A percentile compares a stretch with the other conserved stretches of the same genome.
Evolutionary conservation across 2,113 vertebrate genomes (phyloP).

Genomic region (Psophia crepitans): DNA sequence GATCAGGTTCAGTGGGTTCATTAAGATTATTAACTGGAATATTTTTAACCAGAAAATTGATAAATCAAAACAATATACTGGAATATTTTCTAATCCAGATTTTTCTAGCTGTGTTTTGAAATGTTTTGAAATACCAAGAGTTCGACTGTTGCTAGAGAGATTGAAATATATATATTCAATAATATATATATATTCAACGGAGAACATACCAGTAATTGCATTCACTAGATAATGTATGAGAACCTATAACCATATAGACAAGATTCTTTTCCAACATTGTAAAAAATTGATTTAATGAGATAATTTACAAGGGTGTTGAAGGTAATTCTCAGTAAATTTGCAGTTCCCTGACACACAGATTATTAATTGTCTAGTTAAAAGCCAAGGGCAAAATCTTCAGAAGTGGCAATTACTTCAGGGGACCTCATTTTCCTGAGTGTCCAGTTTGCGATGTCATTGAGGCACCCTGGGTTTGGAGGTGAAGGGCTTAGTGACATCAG

Average conservation of each 20-base stretch:
- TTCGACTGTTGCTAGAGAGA: not conserved
- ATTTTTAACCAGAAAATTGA: not conserved
- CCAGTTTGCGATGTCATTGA: not conserved
- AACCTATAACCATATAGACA: not conserved
- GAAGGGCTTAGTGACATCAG: not conserved
- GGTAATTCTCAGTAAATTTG: not conserved
- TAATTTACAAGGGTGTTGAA: not conserved
- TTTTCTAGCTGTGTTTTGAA: not conserved
- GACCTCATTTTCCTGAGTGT: not conserved
- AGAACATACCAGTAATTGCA: not conserved
- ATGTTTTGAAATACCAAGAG: not conserved
- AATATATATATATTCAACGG: not conserved
- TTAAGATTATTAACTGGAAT: not conserved
- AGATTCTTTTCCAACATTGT: not conserved
- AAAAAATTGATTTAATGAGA: not conserved
- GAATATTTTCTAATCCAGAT: not conserved
- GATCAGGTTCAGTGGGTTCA: not conserved
- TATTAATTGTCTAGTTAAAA: not conserved
- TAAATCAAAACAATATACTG: not conserved
- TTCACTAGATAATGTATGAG: not conserved
- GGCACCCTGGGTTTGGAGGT: not conserved
- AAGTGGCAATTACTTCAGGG: not conserved
- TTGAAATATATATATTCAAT: not conserved
- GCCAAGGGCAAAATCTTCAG: not conserved
- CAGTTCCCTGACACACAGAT: not conserved